Conservation (phyloP, 2,888 invertebrate genomes). For the Protodeltote pygarga region DNA sequence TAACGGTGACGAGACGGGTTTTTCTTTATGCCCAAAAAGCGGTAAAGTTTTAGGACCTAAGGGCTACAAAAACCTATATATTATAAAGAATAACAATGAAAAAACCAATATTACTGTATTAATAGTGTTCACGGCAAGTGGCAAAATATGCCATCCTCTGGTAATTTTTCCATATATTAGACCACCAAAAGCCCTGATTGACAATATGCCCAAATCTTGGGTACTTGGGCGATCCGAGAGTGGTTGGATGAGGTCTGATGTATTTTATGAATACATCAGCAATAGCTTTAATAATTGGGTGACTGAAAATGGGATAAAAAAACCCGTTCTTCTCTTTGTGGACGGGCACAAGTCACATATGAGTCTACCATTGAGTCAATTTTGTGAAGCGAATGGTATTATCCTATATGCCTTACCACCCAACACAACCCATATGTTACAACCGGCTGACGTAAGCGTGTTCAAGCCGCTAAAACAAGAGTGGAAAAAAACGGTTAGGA, state of each 20-base stretch:
- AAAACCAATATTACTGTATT: conserved; percentile 55
- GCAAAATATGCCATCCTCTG: conserved; percentile 36
- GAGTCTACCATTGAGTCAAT: too few species aligned
- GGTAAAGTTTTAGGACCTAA: conserved; percentile 53
- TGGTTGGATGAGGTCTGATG: conserved; percentile 21
- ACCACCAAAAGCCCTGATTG: conserved; percentile 24
- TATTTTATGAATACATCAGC: conserved; percentile 50
- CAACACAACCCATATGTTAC: too few species aligned
- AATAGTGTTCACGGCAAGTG: conserved; percentile 42
- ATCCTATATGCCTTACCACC: too few species aligned
- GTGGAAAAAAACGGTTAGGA: too few species aligned
- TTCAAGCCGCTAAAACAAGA: too few species aligned
- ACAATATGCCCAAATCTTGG: conserved; percentile 45
- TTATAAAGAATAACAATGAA: conserved; percentile 45
- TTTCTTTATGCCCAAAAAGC: too few species aligned
- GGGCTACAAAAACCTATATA: conserved; percentile 46
- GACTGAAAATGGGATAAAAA: conserved; percentile 26
- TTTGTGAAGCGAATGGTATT: too few species aligned
- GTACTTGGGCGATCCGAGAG: conserved; percentile 37
- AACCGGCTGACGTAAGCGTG: too few species aligned
- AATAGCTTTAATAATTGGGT: conserved; percentile 49
- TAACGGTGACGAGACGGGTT: too few species aligned
- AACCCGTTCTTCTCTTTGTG: conserved; percentile 43
- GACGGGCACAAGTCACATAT: too few species aligned
- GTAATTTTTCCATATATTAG: conserved; percentile 42